Percentiles rank a stretch among this genome's conserved stretches.
Conservation (phyloP, 2,797 vertebrate genomes). For the Dipus sagitta region DNA sequence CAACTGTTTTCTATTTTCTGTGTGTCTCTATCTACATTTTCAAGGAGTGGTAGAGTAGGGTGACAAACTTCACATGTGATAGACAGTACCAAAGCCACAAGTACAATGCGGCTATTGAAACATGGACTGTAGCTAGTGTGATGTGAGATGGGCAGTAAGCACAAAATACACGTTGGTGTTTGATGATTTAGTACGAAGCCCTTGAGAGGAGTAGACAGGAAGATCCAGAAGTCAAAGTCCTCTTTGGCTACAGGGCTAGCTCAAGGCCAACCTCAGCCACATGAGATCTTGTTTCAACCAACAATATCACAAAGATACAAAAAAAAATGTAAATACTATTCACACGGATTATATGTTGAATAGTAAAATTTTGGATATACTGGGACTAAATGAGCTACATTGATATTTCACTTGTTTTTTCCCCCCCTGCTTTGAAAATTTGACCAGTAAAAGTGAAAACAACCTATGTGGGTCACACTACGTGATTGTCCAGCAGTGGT, state of each 20-base stretch:
- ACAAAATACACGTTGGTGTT: not conserved
- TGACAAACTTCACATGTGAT: not conserved
- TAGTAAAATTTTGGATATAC: constrained; percentile 3
- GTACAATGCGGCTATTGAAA: not conserved
- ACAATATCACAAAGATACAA: not conserved
- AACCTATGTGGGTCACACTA: not conserved
- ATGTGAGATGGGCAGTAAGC: not conserved
- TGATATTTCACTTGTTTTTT: constrained; percentile 11
- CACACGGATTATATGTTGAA: not conserved
- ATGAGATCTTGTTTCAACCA: not conserved
- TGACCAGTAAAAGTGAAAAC: constrained; percentile 14
- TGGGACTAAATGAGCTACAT: not conserved
- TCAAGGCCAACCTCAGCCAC: not conserved
- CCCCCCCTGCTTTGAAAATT: not conserved
- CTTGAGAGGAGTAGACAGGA: not conserved
- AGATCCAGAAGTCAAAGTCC: not conserved
- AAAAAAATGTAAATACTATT: not conserved
- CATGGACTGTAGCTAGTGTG: not conserved
- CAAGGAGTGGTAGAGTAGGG: not conserved
- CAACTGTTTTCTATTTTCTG: not conserved
- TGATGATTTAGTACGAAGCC: not conserved
- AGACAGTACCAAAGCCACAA: not conserved
- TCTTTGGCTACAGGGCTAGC: not conserved
- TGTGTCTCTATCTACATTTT: not conserved
- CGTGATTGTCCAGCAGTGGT: not conserved